Evolutionary conservation across 2,113 vertebrate genomes (phyloP).

Genomic region (Odontesthes bonariensis): DNA sequence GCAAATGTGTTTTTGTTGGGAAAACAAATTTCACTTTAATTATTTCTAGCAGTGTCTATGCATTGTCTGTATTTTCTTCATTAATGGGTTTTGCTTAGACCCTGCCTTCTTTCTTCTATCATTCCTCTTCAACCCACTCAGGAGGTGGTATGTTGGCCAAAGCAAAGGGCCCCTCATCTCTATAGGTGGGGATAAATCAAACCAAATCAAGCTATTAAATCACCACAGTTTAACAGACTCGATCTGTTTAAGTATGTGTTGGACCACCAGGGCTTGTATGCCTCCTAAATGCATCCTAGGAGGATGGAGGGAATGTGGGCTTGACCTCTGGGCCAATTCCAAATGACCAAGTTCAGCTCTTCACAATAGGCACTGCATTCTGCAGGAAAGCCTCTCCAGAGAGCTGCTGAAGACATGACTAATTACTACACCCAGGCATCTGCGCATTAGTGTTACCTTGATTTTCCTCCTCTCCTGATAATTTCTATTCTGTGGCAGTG

Average conservation of each 20-base stretch:
- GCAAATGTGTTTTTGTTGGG: slow-evolving; percentile 10
- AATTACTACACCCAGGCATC: slow-evolving; percentile 62
- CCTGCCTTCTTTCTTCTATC: slow-evolving; percentile 11
- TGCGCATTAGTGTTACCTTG: slow-evolving; percentile 24
- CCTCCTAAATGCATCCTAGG: slow-evolving; percentile 2
- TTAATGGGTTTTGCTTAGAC: slow-evolving; percentile 29
- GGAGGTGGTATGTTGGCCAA: slow-evolving; percentile 39
- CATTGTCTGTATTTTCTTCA: slow-evolving; percentile 23
- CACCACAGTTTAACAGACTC: slow-evolving; percentile 56
- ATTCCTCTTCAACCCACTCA: slow-evolving; percentile 29
- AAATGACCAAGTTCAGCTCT: slow-evolving; percentile 33
- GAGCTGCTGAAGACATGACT: slow-evolving; percentile 55
- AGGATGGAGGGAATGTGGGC: slow-evolving; percentile 36
- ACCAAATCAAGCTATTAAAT: slow-evolving; percentile 62
- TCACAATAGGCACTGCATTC: slow-evolving; percentile 43
- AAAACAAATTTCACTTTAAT: slow-evolving; percentile 6
- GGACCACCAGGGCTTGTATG: slow-evolving; percentile 36
- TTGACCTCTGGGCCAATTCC: slow-evolving; percentile 26
- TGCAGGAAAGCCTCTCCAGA: slow-evolving; percentile 35
- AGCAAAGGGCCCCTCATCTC: slow-evolving; percentile 38
- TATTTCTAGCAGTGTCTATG: slow-evolving; percentile 10
- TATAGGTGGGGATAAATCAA: slow-evolving; percentile 61
- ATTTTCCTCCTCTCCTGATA: slow-evolving; percentile 1
- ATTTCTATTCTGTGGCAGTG: slow-evolving; percentile 9
- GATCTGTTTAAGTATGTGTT: slow-evolving; percentile 26